phyloP scores from a whole-genome alignment of 2,797 vertebrate genomes.

The Chrysolophus pictus region DNA sequence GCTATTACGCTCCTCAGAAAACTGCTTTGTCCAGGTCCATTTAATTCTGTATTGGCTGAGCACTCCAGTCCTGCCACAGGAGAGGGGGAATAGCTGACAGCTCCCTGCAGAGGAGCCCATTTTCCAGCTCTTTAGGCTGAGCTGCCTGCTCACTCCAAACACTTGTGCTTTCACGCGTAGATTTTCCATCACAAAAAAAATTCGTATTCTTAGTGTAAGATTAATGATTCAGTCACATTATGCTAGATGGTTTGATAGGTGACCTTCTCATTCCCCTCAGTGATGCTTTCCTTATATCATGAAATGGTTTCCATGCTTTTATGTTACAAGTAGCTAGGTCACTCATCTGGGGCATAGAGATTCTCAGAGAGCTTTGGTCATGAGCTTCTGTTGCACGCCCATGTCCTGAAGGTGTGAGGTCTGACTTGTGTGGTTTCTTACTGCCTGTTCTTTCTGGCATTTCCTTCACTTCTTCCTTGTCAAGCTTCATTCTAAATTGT shows the following conservation, averaged over 20 bases:
- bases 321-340: background rate
- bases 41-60: constrained; percentile 75
- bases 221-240: background rate
- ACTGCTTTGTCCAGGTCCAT: constrained; percentile 75
- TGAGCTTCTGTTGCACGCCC: background rate
- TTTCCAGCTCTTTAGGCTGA: constrained; percentile 38
- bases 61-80: constrained; percentile 54
- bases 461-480: background rate
- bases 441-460: background rate
- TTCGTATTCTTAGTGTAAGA: background rate
- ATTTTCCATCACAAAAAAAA: background rate
- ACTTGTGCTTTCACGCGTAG: background rate
- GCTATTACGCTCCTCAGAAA: constrained; percentile 75
- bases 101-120: constrained; percentile 42
- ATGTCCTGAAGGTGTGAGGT: background rate
- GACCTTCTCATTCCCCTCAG: background rate
- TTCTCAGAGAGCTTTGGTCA: background rate
- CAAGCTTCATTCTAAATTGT: background rate
- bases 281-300: background rate
- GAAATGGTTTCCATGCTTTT: background rate
- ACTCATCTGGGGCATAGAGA: background rate
- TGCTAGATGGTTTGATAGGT: background rate
- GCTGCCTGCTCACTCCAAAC: background rate
- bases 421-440: background rate
- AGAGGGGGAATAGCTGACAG: constrained; percentile 54